Percentiles rank a stretch among this genome's conserved stretches.
Conservation (phyloP, 35 echinoderm and acorn worm species). For the Ophiothrix spiculata region DNA sequence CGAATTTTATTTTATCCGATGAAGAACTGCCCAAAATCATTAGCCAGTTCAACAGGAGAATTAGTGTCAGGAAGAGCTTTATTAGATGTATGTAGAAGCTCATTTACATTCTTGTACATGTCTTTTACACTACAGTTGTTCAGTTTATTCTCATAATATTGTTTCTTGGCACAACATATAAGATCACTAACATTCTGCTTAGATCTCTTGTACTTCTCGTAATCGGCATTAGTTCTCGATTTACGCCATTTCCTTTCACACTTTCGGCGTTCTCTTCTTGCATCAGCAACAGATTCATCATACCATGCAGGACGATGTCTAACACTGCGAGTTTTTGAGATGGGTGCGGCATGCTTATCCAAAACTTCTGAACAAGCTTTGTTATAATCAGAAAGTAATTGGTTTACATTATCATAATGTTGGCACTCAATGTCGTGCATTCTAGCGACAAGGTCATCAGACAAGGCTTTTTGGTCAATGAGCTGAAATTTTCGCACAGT, state of each 20-base stretch:
- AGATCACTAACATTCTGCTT: neutral
- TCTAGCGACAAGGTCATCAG: neutral
- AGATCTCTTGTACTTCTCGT: neutral
- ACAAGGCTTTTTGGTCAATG: neutral
- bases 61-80: neutral
- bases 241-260: neutral
- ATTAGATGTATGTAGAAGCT: neutral
- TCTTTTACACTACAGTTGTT: neutral
- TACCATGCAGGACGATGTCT: neutral
- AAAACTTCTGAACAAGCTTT: neutral
- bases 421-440: neutral
- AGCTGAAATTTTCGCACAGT: neutral
- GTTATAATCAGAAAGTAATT: neutral
- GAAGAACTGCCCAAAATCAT: neutral
- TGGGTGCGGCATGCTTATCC: neutral
- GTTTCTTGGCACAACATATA: neutral
- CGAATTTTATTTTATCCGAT: neutral
- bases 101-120: neutral
- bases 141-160: neutral
- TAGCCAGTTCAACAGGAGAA: neutral
- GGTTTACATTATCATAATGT: neutral
- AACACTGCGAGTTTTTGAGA: neutral
- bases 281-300: neutral
- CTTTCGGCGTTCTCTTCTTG: neutral
- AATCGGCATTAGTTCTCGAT: neutral